Conservation (phyloP, 2,113 vertebrate genomes). For the Pollimyrus isidori region DNA sequence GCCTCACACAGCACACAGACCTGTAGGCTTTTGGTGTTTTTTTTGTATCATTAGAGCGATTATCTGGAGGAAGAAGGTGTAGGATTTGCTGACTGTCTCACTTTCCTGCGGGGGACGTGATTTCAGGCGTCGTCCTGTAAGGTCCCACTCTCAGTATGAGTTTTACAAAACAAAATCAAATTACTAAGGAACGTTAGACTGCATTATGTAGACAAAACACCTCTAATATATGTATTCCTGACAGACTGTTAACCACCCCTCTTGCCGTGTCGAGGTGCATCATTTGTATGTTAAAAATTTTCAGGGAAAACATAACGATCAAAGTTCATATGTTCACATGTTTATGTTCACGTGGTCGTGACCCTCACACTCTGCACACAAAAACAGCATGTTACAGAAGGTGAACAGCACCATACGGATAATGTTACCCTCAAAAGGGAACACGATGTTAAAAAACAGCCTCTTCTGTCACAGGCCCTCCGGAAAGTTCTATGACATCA, state of each 20-base stretch:
- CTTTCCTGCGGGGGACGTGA: not conserved
- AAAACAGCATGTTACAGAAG: not conserved
- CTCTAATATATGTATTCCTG: not conserved
- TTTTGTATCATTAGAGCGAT: not conserved
- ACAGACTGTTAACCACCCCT: not conserved
- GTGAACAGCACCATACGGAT: not conserved
- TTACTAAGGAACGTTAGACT: not conserved
- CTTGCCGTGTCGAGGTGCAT: not conserved
- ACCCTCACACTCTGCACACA: not conserved
- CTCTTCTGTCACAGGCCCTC: not conserved
- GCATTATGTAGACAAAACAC: not conserved
- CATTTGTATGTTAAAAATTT: constrained; percentile 20
- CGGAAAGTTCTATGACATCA: not conserved
- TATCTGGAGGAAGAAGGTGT: not conserved
- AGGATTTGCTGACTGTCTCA: not conserved
- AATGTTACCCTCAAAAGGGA: not conserved
- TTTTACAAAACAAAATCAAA: not conserved
- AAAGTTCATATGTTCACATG: constrained; percentile 24
- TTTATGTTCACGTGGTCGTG: constrained; percentile 13
- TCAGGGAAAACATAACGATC: constrained; percentile 2
- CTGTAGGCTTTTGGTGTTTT: not conserved
- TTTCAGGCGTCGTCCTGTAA: not conserved
- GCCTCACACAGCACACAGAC: not conserved
- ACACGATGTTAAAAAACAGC: not conserved
- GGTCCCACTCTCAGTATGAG: not conserved